phyloP scores from a whole-genome alignment of 2,888 invertebrate genomes.

The Limnephilus lunatus region DNA sequence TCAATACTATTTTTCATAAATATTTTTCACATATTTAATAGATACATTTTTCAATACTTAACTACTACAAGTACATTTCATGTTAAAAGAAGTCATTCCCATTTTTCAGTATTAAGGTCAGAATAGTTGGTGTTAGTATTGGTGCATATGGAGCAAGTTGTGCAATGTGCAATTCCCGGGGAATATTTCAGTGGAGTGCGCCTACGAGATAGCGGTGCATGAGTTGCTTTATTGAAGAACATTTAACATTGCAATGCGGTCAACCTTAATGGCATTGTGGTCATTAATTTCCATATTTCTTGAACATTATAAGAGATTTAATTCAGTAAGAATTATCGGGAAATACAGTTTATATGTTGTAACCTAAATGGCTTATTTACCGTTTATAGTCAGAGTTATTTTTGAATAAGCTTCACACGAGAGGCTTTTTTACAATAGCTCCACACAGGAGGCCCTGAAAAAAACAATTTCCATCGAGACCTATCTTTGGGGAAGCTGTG shows the following conservation, averaged over 20 bases:
- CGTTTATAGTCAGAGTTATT: not conserved
- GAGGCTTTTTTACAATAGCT: not conserved
- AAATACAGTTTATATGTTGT: too few species aligned
- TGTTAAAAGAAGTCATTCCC: not conserved
- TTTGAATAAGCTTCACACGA: not conserved
- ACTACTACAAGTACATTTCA: not conserved
- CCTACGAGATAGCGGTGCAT: conserved; percentile 39
- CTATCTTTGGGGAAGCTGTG: too few species aligned
- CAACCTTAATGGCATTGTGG: not conserved
- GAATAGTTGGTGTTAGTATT: not conserved
- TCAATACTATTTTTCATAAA: not conserved
- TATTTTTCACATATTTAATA: not conserved
- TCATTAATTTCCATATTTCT: not conserved
- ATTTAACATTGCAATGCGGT: not conserved
- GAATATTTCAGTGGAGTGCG: conserved; percentile 24
- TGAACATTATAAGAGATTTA: not conserved
- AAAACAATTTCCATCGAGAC: too few species aligned
- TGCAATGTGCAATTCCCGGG: not conserved
- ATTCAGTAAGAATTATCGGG: not conserved
- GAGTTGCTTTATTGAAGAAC: not conserved
- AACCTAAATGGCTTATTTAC: not conserved
- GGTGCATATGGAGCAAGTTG: conserved; percentile 6
- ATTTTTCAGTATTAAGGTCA: conserved; percentile 37
- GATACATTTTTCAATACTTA: not conserved
- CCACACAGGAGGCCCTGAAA: too few species aligned